These are phyloP conservation scores for Heliconius congener DNA, from an alignment of 1,140 invertebrate species.

Conservation along the genomic window DNA sequence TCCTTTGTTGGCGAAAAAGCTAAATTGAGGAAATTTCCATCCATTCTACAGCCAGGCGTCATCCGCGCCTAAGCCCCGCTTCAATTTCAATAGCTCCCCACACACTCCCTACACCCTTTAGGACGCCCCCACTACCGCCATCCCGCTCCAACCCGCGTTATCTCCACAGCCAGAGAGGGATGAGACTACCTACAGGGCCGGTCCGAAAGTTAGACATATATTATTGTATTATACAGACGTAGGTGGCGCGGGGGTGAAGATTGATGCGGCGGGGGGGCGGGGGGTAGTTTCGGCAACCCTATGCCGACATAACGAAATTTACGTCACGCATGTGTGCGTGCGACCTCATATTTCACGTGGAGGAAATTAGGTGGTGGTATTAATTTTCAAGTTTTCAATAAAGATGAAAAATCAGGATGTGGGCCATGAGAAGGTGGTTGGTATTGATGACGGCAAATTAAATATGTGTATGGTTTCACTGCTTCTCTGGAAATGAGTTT, in stretches of 20 bases:
- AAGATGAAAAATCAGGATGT: slow-evolving; percentile 64
- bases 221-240: slow-evolving; percentile 80
- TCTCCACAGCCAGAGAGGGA: slow-evolving; percentile 42
- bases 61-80: slow-evolving; percentile 80
- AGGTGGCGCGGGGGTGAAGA: slow-evolving; percentile 77
- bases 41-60: slow-evolving; percentile 80
- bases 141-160: slow-evolving; percentile 46
- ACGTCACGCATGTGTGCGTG: slow-evolving; percentile 65
- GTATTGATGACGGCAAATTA: slow-evolving; percentile 59
- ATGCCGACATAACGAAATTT: slow-evolving; percentile 75
- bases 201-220: slow-evolving; percentile 81
- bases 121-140: slow-evolving; percentile 65
- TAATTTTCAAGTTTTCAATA: slow-evolving; percentile 79
- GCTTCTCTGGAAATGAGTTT: slow-evolving; percentile 42
- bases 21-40: slow-evolving; percentile 82
- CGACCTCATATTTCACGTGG: slow-evolving; percentile 72
- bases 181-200: slow-evolving; percentile 70
- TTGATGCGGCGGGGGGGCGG: slow-evolving; percentile 70
- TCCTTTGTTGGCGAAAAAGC: slow-evolving; percentile 79
- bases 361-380: slow-evolving; percentile 77
- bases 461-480: slow-evolving; percentile 57
- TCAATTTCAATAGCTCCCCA: slow-evolving; percentile 80
- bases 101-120: slow-evolving; percentile 79
- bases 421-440: slow-evolving; percentile 30
- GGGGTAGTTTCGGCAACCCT: slow-evolving; percentile 77